These are phyloP conservation scores for Catamblyrhynchus diadema DNA, from an alignment of 2,797 vertebrate genomes.

Conservation along the genomic window DNA sequence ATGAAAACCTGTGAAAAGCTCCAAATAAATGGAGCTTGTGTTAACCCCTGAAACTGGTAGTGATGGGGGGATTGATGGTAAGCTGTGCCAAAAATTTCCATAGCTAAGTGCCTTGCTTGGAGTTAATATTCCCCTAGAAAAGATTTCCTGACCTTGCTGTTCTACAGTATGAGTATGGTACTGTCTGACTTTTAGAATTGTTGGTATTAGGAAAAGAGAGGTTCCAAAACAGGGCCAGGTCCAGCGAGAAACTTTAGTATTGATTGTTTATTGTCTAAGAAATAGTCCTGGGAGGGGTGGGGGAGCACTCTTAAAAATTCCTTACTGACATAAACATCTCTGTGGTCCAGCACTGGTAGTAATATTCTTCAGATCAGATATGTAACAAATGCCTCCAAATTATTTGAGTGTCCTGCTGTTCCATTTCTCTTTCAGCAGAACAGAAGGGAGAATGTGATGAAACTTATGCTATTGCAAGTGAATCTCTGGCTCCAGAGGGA, in stretches of 20 bases:
- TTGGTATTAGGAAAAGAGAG: neutral
- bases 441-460: constrained; percentile 48
- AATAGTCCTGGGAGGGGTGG: neutral
- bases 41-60: neutral
- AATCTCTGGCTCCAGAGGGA: constrained; percentile 44
- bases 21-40: neutral
- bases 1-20: neutral
- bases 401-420: neutral
- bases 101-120: neutral
- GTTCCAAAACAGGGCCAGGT: neutral
- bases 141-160: neutral
- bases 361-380: neutral
- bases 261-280: neutral
- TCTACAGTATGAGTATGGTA: neutral
- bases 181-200: neutral
- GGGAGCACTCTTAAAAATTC: neutral
- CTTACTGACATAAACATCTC: neutral
- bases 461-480: neutral
- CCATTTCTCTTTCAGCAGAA: constrained; percentile 62
- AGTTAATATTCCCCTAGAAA: neutral
- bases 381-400: neutral
- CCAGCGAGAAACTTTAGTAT: neutral
- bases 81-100: neutral
- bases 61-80: neutral
- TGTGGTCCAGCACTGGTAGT: neutral